Evolutionary conservation across 2,888 invertebrate genomes (phyloP), one percentile per base, ranked within the genome.

Genomic region (Conus canariensis): DNA sequence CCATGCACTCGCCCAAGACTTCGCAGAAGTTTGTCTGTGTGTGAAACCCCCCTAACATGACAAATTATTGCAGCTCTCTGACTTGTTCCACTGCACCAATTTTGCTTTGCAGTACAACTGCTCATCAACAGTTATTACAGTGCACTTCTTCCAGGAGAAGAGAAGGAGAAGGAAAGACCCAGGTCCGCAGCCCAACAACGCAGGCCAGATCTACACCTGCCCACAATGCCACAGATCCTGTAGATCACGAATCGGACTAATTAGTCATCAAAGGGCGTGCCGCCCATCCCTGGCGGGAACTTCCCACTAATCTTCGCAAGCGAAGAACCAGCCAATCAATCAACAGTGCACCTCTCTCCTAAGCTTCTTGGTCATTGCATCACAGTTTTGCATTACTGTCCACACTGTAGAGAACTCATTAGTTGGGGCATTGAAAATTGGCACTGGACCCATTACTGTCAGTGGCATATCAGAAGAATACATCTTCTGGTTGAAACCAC

Each of bases 381-480:
- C 70, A 70, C 70, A 70, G 14, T 70, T 70, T 2, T 70, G 70
- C 70, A 70, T 70, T 22, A 70, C 70, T 70, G 70, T 70, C 70
- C 70, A 70, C 70, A 70, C 70, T 70, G 70, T 70, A 70, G 70
- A 70, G 70, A 70, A 70, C 19, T 70, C 22, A 70, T 70, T 22
- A 70, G 70, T n/a, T 22, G 70, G 70, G 80, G 80, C 25, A 45
- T 80, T 80, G 45, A 80, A 22, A 22, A 80, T 80, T 80, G 80
- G 80, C 80, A 80, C 5, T 30, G 30, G 80, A 80, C 80, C 80
- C 8, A 80, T 22, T 80, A 19, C 30, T 80, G 70, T n/a, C 22
- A 70, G 70, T 70, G 70, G 70, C 2, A 0, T 14, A 70, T 70
- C 12, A 22, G 70, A 16, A 70, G n/a, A 2, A 22, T 7, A 70